Evolutionary conservation across 2,113 vertebrate species (phyloP), one percentile per base, ranked within the genome.

Genomic region (Lophura nycthemera): DNA sequence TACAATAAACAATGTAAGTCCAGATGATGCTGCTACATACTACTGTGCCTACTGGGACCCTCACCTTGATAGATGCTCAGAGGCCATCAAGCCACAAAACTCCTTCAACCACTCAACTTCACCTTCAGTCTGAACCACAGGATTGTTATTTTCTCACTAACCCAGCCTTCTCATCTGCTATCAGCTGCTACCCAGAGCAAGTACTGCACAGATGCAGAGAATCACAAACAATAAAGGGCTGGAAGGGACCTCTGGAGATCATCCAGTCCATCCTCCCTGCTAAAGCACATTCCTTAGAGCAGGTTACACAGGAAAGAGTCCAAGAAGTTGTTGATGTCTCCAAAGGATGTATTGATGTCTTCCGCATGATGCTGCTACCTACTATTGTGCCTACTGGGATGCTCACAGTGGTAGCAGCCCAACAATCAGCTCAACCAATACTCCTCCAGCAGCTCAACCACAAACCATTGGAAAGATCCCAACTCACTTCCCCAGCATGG

Each of bases 371-470:
- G 5, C 57, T 61, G 93, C 85, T 42, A 89, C 78, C 65, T 96
- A 89, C 40, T 94, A 87, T 14, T 94, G 95, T 1, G 74, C 89
- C 40, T 93, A 82, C 45, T 88, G 89, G 29, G 1, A 30, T 2
- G 0, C 3, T 32, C 90, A 74, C 82, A 0, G 3, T 50, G 45
- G 30, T 1, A 57, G 12, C 38, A 84, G 81, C 1, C 1, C 19
- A 32, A 14, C 30, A 29, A 78, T 25, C 56, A 57, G 36, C 19
- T 1, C 48, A 6, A 50, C 25, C 42, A 57, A 83, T 25, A 57
- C 16, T 48, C 10, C 20, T 19, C 20, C 24, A 19, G 56, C 4
- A 0, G 63, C 79, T 64, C 72, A 64, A 48, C 16, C 34, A 77
- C 6, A 64, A 84, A 27, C 9, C 20, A 20, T 34, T 6, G 38